Conservation (phyloP, 2,888 invertebrate species). For the Hypomecis punctinalis region DNA sequence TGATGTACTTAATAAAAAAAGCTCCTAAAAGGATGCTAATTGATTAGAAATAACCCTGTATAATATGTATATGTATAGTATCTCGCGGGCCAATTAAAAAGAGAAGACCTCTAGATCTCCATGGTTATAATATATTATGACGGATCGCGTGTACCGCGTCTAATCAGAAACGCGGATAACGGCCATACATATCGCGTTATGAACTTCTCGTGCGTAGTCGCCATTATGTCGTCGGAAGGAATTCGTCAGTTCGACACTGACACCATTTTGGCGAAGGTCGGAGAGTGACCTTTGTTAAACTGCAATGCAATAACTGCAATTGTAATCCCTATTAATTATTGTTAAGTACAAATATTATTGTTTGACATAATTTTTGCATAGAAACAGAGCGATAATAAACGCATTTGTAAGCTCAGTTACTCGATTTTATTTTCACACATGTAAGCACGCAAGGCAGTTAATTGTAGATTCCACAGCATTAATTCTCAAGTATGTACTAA, state of each 20-base stretch:
- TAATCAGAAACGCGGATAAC: slow-evolving; percentile 70
- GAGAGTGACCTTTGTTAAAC: slow-evolving; percentile 40
- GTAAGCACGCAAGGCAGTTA: too few species aligned
- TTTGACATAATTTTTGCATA: too few species aligned
- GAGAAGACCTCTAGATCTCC: slow-evolving; percentile 4
- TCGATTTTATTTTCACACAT: too few species aligned
- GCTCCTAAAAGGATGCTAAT: too few species aligned
- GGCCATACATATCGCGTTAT: slow-evolving; percentile 45
- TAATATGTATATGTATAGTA: too few species aligned
- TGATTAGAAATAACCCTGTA: too few species aligned
- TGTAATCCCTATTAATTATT: background rate
- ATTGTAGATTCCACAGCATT: too few species aligned
- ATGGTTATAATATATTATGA: slow-evolving; percentile 28
- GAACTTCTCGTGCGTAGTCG: slow-evolving; percentile 63
- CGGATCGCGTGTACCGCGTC: slow-evolving; percentile 69
- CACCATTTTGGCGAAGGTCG: slow-evolving; percentile 60
- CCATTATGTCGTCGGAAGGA: slow-evolving; percentile 64
- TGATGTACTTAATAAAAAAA: too few species aligned
- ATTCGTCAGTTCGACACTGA: slow-evolving; percentile 56
- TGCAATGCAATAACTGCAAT: slow-evolving; percentile 21
- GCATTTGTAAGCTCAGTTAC: too few species aligned
- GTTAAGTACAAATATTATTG: background rate
- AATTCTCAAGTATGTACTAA: too few species aligned
- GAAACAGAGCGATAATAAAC: too few species aligned
- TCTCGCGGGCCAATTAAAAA: too few species aligned